phyloP scores from a whole-genome alignment of 2,888 invertebrate genomes.

The Conchocele bisecta region DNA sequence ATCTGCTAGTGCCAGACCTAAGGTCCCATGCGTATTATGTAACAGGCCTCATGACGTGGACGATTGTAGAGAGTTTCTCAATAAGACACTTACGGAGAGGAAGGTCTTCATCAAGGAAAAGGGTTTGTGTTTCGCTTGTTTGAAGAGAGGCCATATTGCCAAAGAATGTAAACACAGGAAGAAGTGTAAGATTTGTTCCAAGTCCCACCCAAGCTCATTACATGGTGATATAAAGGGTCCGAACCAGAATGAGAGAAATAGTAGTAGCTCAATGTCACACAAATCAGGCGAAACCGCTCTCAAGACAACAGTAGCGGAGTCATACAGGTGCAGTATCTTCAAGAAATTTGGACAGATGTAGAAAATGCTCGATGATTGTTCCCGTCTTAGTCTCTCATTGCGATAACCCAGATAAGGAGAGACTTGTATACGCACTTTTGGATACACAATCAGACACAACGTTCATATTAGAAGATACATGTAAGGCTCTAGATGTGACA shows the following conservation, averaged over 20 bases:
- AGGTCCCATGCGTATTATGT: conserved; percentile 15
- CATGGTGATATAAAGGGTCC: conserved; percentile 22
- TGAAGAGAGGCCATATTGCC: conserved; percentile 12
- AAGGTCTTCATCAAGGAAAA: conserved; percentile 18
- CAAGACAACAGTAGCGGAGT: neutral
- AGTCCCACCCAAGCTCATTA: conserved; percentile 36
- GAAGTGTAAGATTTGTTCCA: conserved; percentile 15
- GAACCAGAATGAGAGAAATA: neutral
- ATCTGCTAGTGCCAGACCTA: neutral
- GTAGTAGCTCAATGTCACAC: too few relatives aligned
- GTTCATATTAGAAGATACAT: conserved; percentile 42
- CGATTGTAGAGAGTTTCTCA: conserved; percentile 11
- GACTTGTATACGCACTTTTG: conserved; percentile 54
- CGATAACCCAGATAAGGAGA: conserved; percentile 31
- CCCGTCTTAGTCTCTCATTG: conserved; percentile 44
- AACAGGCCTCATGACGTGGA: conserved; percentile 11
- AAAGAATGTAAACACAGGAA: conserved; percentile 11
- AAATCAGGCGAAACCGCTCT: neutral
- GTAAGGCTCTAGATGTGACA: conserved; percentile 16
- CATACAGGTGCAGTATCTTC: neutral
- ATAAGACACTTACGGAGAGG: conserved; percentile 13
- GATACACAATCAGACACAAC: conserved; percentile 59
- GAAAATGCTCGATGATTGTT: conserved; percentile 26
- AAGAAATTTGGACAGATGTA: neutral
- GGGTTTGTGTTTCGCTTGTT: conserved; percentile 36